Evolutionary conservation across 2,797 vertebrate genomes (phyloP).

Genomic region (Nasua narica): DNA sequence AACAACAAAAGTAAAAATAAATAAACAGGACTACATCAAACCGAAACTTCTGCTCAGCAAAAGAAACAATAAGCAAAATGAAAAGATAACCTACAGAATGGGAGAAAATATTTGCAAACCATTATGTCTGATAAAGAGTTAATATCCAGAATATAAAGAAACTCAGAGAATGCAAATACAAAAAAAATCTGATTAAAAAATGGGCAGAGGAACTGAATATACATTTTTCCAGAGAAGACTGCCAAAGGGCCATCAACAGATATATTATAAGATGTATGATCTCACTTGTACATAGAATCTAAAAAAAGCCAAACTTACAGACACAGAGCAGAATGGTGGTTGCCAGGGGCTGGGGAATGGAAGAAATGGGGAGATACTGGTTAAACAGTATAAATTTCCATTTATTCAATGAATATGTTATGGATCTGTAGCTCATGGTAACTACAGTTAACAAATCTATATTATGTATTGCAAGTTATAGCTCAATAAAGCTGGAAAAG

Average conservation of each 20-base stretch:
- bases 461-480: background rate
- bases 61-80: background rate
- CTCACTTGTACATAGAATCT: background rate
- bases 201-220: background rate
- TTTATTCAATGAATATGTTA: background rate
- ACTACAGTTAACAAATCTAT: background rate
- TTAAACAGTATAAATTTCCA: background rate
- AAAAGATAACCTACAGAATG: background rate
- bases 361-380: background rate
- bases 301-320: background rate
- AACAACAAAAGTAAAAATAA: background rate
- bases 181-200: background rate
- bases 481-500: background rate
- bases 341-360: background rate
- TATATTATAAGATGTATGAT: background rate
- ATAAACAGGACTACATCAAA: background rate
- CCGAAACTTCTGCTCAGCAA: background rate
- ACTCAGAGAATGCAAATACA: background rate
- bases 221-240: background rate
- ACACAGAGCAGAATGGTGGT: background rate
- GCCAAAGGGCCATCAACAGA: background rate
- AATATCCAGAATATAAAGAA: background rate
- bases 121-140: background rate
- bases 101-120: background rate
- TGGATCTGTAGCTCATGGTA: background rate